These are phyloP conservation scores for Distichodus sexfasciatus DNA, from an alignment of 2,797 vertebrate species.

Conservation along the genomic window DNA sequence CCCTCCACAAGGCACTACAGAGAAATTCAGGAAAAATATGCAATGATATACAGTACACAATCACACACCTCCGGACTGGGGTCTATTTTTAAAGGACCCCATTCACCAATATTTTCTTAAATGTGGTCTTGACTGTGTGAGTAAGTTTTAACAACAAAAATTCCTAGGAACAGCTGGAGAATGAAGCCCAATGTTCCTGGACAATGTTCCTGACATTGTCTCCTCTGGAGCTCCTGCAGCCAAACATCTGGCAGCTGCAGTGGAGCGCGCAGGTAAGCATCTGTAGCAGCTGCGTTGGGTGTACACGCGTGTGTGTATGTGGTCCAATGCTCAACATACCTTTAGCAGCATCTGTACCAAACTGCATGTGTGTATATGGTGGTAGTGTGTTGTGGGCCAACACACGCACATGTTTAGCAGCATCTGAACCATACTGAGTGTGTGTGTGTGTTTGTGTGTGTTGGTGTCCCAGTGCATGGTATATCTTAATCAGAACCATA, in stretches of 20 bases:
- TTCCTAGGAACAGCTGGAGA: too few relatives aligned
- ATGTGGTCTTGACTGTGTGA: too few relatives aligned
- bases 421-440: too few relatives aligned
- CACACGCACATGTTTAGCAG: too few relatives aligned
- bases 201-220: conserved; percentile 2
- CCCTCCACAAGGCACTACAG: conserved; percentile 92
- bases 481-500: too few relatives aligned
- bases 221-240: conserved; percentile 25
- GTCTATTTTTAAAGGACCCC: too few relatives aligned
- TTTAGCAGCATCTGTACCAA: conserved; percentile 27
- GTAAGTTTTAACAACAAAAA: too few relatives aligned
- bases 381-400: conserved; percentile 25
- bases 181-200: conserved; percentile 38
- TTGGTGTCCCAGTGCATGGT: too few relatives aligned
- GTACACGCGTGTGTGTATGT: conserved; percentile 9
- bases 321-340: conserved; percentile 9
- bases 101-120: too few relatives aligned
- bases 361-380: conserved; percentile 12
- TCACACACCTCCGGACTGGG: background rate
- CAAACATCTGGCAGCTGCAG: conserved; percentile 48
- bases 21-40: conserved; percentile 21
- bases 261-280: conserved; percentile 38
- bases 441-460: conserved; percentile 13
- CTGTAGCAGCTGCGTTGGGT: conserved; percentile 29
- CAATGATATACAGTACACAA: conserved; percentile 48